Percentiles rank a stretch among this genome's conserved stretches.
phyloP scores from a whole-genome alignment of 2,113 vertebrate genomes.

The Gracilinanus agilis region DNA sequence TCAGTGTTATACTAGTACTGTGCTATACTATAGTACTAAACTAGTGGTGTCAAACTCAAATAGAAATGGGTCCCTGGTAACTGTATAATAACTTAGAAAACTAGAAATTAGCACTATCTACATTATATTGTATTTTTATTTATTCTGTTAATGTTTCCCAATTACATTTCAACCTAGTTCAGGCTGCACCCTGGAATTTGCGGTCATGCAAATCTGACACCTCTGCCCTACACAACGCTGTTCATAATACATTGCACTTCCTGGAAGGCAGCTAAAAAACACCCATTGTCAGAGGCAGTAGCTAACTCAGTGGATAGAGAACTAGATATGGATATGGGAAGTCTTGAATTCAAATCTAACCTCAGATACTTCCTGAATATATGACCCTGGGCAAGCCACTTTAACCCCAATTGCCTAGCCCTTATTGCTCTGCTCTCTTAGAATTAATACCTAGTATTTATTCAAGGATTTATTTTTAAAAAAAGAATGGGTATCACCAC shows the following conservation, averaged over 20 bases:
- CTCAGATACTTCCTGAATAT: neutral
- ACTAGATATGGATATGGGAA: neutral
- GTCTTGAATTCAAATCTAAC: neutral
- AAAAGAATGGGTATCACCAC: neutral
- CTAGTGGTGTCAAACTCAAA: neutral
- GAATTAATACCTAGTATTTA: no score
- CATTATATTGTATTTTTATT: neutral
- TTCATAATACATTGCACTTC: neutral
- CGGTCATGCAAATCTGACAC: neutral
- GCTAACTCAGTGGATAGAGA: neutral
- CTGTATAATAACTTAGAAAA: neutral
- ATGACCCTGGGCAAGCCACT: neutral
- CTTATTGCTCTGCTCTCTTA: no score
- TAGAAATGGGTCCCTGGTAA: neutral
- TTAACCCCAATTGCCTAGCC: neutral
- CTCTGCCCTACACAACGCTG: neutral
- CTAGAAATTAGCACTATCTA: neutral
- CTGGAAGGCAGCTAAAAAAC: neutral
- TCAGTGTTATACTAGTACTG: neutral
- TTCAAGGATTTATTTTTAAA: no score
- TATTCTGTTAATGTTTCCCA: neutral
- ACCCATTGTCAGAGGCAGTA: neutral
- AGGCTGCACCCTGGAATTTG: neutral
- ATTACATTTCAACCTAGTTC: neutral
- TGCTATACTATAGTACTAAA: no score